A percentile compares a stretch with the other conserved stretches of the same genome.
phyloP scores from a whole-genome alignment of 2,888 invertebrate species.

The Matsumyia berberina region DNA sequence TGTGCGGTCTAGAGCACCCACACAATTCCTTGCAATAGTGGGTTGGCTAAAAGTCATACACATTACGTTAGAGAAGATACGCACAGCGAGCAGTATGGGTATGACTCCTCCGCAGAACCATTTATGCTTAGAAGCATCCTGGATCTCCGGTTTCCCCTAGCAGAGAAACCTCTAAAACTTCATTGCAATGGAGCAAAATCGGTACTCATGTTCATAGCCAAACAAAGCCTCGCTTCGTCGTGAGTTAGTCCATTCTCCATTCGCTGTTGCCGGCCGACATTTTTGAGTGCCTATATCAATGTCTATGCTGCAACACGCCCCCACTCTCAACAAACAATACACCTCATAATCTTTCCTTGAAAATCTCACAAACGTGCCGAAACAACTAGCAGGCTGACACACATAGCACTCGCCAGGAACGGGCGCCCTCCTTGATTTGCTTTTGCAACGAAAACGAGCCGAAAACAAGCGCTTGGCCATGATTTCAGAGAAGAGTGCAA shows the following conservation, averaged over 20 bases:
- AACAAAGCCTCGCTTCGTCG: slow-evolving; percentile 45
- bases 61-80: slow-evolving; percentile 42
- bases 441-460: slow-evolving; percentile 36
- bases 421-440: slow-evolving; percentile 40
- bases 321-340: slow-evolving; percentile 64
- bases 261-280: slow-evolving; percentile 15
- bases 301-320: slow-evolving; percentile 47
- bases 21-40: slow-evolving; percentile 34
- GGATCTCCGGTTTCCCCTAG: slow-evolving; percentile 42
- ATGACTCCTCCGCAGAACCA: slow-evolving; percentile 48
- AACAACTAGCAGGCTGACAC: slow-evolving; percentile 42
- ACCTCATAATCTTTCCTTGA: slow-evolving; percentile 71
- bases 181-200: slow-evolving; percentile 34
- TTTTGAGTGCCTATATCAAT: slow-evolving; percentile 65
- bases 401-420: slow-evolving; percentile 21
- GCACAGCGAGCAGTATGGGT: slow-evolving; percentile 27
- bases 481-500: slow-evolving; percentile 11
- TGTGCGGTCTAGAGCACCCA: slow-evolving; percentile 55
- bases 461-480: slow-evolving; percentile 29
- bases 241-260: background rate
- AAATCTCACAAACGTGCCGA: slow-evolving; percentile 73
- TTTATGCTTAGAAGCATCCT: slow-evolving; percentile 56
- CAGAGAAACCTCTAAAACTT: slow-evolving; percentile 46
- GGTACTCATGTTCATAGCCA: slow-evolving; percentile 41
- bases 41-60: slow-evolving; percentile 45